Base-by-base conservation (phyloP, 2,113 vertebrate genomes). In the Myocastor coypus region DNA sequence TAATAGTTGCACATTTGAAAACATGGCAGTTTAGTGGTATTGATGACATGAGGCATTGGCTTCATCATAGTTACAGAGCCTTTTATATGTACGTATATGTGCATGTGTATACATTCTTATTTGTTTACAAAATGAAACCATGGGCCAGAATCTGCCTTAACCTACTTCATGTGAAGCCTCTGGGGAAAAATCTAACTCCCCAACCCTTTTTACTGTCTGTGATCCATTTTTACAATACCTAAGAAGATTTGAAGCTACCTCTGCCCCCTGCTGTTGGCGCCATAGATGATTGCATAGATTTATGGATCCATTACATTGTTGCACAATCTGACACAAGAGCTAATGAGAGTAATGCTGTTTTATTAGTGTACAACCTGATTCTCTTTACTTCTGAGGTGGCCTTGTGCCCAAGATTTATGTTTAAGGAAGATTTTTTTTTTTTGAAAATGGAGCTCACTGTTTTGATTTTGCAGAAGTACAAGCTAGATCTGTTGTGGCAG, bases 391-490 rank as follows among this genome's bases (percentile, higher is more conserved):
- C 93, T 63, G 92, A 78, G 80, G 89, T 84, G 68, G 46, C 66
- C 96, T 92, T 95, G 57, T 94, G 3, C 57, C 77, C 24, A 84
- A 69, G 89, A 96, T 97, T 97, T 96, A 87, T 93, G 80, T 91
- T 94, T 92, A 90, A 94, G 64, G 85, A 95, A 94, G 61, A 63
- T 91, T 81, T 28, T 61, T 93, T 88, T 88, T 83, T 68, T 87
- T 82, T 87, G 80, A 93, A 92, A 87, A 57, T 89, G 64, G 75
- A 73, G 34, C 42, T 92, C 1, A 3, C 40, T 85, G 22, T 83
- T 95, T 94, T 83, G 84, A 75, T 95, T 96, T 93, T 96, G 69
- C 42, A 71, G 96, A 97, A 90, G 52, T 30, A 84, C 19, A 69
- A 52, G 86, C 34, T 97, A 83, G 52, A 93, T 87, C 57, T 81